Evolutionary conservation across 2,113 vertebrate species (phyloP), one percentile per base, ranked within the genome.

Genomic region (Megaceryle maxima): DNA sequence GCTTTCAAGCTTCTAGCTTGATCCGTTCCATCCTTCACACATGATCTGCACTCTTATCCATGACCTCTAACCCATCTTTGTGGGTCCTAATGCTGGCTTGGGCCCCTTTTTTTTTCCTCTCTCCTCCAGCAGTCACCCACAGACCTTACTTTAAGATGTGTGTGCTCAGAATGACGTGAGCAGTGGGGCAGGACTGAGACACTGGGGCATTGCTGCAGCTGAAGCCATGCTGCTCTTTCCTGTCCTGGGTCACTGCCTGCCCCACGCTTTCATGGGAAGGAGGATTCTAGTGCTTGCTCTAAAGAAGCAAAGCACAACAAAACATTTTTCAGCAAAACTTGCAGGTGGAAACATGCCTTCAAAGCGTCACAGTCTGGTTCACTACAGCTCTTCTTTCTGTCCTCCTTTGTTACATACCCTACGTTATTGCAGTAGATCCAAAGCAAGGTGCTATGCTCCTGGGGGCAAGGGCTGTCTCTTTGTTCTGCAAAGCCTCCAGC

Each of bases 151-250:
- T 10, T 1, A 2, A 20, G 55, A 1, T 4, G 26, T 3, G 16
- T 1, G 9, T 16, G 82, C 73, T 25, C 2, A 2, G n/a, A 9
- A 6, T 3, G 29, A 3, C 1, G 29, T 1, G 33, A 26, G 48
- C 64, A 25, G 64, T 5, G 37, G 41, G 60, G 29, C 64, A 28
- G 77, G 22, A 16, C 41, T 4, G 20, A 6, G 4, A 39, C 1
- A 0, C 37, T 26, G 17, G 44, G 41, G 41, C 14, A 2, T 3
- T 6, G 24, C 81, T 33, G 59, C 22, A 28, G 37, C 68, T 15
- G 39, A 5, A 7, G 22, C 25, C 9, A 0, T 3, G 1, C 1
- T 0, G 11, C 63, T 63, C 16, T 4, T 31, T 26, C 29, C 29
- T 21, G 2, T 17, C 46, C 72, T 2, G 4, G 12, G 19, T 26